A percentile compares a stretch with the other conserved stretches of the same genome.
phyloP scores from a whole-genome alignment of 2,888 invertebrate genomes.

The Nymphalis c-album region DNA sequence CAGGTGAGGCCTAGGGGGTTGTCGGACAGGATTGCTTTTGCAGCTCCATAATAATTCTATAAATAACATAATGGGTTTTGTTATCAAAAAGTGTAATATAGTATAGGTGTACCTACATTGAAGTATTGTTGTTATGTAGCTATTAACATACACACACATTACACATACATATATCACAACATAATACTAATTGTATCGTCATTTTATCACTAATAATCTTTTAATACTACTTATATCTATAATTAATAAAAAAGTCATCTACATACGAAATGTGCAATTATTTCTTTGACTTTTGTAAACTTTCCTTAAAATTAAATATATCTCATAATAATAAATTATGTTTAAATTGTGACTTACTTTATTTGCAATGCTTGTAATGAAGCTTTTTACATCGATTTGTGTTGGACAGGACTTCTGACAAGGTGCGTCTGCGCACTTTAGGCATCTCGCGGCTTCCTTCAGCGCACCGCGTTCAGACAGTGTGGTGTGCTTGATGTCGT shows the following conservation, averaged over 20 bases:
- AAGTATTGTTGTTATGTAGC: too few species aligned
- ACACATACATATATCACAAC: too few species aligned
- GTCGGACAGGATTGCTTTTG: constrained; percentile 97
- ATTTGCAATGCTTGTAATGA: constrained; percentile 97
- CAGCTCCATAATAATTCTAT: constrained; percentile 98
- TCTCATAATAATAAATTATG: too few species aligned
- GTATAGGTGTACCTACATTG: too few species aligned
- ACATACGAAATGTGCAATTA: too few species aligned
- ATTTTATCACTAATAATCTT: too few species aligned
- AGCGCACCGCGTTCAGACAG: constrained; percentile 97
- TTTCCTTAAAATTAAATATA: too few species aligned
- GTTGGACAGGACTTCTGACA: constrained; percentile 99
- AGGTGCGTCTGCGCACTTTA: constrained; percentile 97
- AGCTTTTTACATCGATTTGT: constrained; percentile 97
- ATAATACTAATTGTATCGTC: too few species aligned
- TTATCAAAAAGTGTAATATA: neutral
- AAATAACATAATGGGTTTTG: constrained; percentile 36
- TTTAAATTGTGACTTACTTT: constrained; percentile 81
- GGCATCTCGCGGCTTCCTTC: constrained; percentile 92
- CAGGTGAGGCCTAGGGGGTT: constrained; percentile 97
- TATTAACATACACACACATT: too few species aligned
- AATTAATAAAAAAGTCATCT: too few species aligned
- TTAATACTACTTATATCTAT: too few species aligned
- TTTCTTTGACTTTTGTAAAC: too few species aligned
- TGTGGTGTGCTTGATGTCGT: constrained; percentile 98